Conservation (phyloP, 1,140 invertebrate species). For the Limonius californicus region DNA sequence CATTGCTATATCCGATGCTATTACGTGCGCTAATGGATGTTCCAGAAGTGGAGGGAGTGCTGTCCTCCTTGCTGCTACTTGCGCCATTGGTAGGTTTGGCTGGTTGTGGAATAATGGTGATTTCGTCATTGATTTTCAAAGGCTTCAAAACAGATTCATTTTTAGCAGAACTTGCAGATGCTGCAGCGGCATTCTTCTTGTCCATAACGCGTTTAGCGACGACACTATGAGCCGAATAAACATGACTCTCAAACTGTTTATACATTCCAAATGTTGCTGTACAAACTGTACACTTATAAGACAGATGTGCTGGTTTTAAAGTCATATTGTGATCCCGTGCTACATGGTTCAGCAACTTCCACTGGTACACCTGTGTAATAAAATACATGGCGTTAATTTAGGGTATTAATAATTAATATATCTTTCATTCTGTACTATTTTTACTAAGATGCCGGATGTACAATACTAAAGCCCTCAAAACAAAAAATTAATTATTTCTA, state of each 20-base stretch:
- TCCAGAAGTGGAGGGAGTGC: neutral
- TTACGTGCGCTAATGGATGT: neutral
- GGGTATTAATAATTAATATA: too few species aligned
- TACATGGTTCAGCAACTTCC: slow-evolving; percentile 87
- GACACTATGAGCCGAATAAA: slow-evolving; percentile 87
- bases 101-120: slow-evolving; percentile 87
- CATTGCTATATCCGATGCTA: neutral
- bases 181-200: slow-evolving; percentile 58
- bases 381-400: slow-evolving; percentile 8
- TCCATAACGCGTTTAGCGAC: slow-evolving; percentile 77
- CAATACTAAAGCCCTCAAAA: too few species aligned
- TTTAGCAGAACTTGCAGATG: slow-evolving; percentile 44
- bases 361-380: slow-evolving; percentile 88
- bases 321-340: slow-evolving; percentile 87
- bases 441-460: too few species aligned
- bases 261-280: slow-evolving; percentile 93
- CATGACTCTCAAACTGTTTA: slow-evolving; percentile 91
- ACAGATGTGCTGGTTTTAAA: slow-evolving; percentile 85
- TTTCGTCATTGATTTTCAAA: slow-evolving; percentile 88
- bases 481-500: too few species aligned
- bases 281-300: slow-evolving; percentile 93
- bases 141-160: slow-evolving; percentile 72
- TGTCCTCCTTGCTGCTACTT: slow-evolving; percentile 28
- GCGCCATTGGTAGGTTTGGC: slow-evolving; percentile 49
- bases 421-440: too few species aligned